These are phyloP conservation scores for Arnoldichthys spilopterus DNA, from an alignment of 2,797 vertebrate genomes.

Conservation along the genomic window DNA sequence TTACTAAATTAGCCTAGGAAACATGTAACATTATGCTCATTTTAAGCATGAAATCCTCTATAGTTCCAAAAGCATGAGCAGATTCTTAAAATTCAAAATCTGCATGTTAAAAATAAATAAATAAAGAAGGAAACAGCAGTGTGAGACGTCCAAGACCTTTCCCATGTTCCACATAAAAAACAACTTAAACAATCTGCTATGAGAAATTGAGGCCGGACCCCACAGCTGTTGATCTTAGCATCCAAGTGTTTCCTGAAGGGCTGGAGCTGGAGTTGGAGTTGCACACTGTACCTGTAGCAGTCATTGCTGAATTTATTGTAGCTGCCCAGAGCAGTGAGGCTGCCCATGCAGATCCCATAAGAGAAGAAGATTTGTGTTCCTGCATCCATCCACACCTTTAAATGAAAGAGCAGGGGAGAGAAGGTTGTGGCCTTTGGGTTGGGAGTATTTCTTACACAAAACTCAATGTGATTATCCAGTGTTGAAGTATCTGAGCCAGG, in stretches of 20 bases:
- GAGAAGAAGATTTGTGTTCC: constrained; percentile 43
- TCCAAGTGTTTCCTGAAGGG: not conserved
- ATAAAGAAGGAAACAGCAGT: not conserved
- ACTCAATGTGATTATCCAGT: not conserved
- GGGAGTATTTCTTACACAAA: not conserved
- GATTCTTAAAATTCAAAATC: constrained; percentile 6
- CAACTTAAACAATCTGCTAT: not conserved
- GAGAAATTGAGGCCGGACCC: not conserved
- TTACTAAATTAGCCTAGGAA: not conserved
- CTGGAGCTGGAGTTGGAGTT: constrained; percentile 37
- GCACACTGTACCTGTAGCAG: constrained; percentile 85
- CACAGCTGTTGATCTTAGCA: not conserved
- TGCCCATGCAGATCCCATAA: constrained; percentile 73
- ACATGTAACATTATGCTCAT: not conserved
- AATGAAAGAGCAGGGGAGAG: not conserved
- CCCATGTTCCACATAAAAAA: not conserved
- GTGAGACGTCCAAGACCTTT: constrained; percentile 15
- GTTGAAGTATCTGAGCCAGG: not conserved
- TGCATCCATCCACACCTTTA: constrained; percentile 41
- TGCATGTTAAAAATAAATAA: not conserved
- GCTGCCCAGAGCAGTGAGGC: constrained; percentile 90
- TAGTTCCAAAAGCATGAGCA: not conserved
- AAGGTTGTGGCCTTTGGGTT: not conserved
- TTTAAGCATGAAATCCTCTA: not conserved
- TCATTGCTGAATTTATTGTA: constrained; percentile 95